These are phyloP conservation scores for Mesaphorura yosii DNA, from an alignment of 1,140 invertebrate genomes.

Conservation along the genomic window DNA sequence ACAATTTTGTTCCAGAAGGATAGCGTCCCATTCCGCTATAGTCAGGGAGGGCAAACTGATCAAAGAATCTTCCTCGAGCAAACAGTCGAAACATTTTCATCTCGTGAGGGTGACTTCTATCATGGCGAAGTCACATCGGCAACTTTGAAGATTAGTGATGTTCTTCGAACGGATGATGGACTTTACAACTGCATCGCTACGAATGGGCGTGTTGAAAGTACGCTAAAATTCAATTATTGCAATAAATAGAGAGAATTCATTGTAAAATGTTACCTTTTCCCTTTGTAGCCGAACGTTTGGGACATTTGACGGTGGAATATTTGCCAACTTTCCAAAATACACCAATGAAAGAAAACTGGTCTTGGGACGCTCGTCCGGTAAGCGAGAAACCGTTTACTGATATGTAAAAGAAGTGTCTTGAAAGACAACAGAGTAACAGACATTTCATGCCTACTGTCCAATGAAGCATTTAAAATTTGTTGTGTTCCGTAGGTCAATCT, in stretches of 20 bases:
- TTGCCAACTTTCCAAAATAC: slow-evolving; percentile 57
- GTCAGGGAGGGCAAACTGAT: slow-evolving; percentile 31
- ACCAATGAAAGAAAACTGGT: slow-evolving; percentile 58
- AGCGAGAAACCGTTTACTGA: too few species aligned
- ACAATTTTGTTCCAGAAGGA: slow-evolving; percentile 53
- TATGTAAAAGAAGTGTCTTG: too few species aligned
- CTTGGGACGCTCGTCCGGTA: slow-evolving; percentile 62
- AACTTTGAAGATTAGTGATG: slow-evolving; percentile 35
- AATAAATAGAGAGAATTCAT: not conserved
- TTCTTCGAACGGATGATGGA: slow-evolving; percentile 55
- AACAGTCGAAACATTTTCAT: not conserved
- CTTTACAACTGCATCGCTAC: slow-evolving; percentile 74
- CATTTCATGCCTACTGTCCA: too few species aligned
- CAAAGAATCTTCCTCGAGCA: slow-evolving; percentile 34
- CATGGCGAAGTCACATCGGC: slow-evolving; percentile 22
- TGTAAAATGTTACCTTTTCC: not conserved
- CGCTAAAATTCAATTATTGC: not conserved
- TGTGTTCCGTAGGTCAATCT: too few species aligned
- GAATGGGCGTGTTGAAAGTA: slow-evolving; percentile 44
- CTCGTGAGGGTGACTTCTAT: not conserved
- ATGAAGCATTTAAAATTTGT: too few species aligned
- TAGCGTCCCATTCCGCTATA: slow-evolving; percentile 29
- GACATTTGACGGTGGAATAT: slow-evolving; percentile 73
- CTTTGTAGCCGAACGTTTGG: slow-evolving; percentile 34
- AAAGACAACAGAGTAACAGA: too few species aligned